Base-by-base conservation (phyloP, 92 coral and sea anemone genomes). In the Palythoa grandis region DNA sequence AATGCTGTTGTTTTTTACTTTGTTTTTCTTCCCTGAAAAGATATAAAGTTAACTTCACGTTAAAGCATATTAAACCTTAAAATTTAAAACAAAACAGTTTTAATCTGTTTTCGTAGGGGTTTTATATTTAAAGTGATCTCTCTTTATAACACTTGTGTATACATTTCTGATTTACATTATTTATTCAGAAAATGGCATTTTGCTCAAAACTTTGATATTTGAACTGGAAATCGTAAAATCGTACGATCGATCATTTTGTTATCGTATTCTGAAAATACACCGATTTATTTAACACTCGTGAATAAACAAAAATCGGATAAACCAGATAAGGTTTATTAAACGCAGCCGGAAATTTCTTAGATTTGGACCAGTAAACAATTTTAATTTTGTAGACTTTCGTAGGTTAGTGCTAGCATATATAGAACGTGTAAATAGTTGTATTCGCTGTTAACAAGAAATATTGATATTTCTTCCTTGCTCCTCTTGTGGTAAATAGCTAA, bases 371-470 rank as follows among this genome's bases (percentile, higher is more conserved):
- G 56, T 61, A 50, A 22, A 37, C 72, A 65, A 29, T 80, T n/a
- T 23, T 20, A 20, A 67, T 37, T 65, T 65, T 43, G 65, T 80
- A 2, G 60, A 5, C 43, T 37, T n/a, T 52, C 39, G 38, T 20
- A 66, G 39, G 39, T 25, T 69, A 37, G 19, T 69, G 25, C 40
- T 39, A 35, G 43, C 60, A 77, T 24, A 61, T 78, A 38, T 61
- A 78, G 5, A 69, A 37, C 25, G 52, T 61, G 83, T 79, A 80
- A 43, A 80, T 43, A 67, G 48, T 22, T n/a, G 35, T 80, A 80
- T 13, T 40, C 6, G 17, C 15, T 19, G n/a, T 14, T 38, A 58
- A 52, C 60, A 3, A 79, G 50, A 80, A 80, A 60, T 37, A 65
- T 14, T 43, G 48, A 65, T 66, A 11, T 79, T 61, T 48, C 5